Percentiles rank a stretch among this genome's conserved stretches.
phyloP scores from a whole-genome alignment of 2,797 vertebrate genomes.

The Acanthopagrus latus region DNA sequence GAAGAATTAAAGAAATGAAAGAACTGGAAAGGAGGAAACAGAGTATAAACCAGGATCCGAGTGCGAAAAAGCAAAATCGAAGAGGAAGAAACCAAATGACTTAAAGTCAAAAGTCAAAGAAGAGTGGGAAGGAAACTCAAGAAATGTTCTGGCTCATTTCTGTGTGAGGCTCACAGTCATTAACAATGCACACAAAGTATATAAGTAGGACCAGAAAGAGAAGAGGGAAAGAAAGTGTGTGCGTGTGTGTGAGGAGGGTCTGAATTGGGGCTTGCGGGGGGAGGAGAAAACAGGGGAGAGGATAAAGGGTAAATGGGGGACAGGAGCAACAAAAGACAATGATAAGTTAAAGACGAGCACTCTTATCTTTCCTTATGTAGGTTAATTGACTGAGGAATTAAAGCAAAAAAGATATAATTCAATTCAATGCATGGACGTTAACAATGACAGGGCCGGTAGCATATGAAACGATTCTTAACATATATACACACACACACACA shows the following conservation, averaged over 20 bases:
- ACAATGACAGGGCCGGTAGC: constrained; percentile 71
- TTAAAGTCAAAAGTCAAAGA: not conserved
- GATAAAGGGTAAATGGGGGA: constrained; percentile 65
- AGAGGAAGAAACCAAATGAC: constrained; percentile 3
- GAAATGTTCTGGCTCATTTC: not conserved
- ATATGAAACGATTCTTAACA: constrained; percentile 77
- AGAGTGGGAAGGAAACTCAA: not conserved
- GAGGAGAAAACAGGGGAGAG: not conserved
- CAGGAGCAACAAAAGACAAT: constrained; percentile 72
- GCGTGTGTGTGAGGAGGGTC: not conserved
- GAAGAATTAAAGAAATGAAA: not conserved
- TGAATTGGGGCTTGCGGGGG: constrained; percentile 12
- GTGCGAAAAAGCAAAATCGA: not conserved
- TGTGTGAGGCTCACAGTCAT: not conserved
- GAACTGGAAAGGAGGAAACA: not conserved
- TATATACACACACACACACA: constrained; percentile 47
- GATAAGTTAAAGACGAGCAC: constrained; percentile 73
- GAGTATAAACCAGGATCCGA: not conserved
- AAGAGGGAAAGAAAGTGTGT: too few relatives aligned
- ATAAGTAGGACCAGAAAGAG: constrained; percentile 23
- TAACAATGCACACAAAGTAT: not conserved
- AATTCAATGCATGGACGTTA: constrained; percentile 73
- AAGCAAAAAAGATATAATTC: constrained; percentile 76
- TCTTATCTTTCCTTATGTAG: constrained; percentile 78
- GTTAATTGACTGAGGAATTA: constrained; percentile 84